Conservation (phyloP, 1,140 invertebrate genomes). For the Drosophila elegans region DNA sequence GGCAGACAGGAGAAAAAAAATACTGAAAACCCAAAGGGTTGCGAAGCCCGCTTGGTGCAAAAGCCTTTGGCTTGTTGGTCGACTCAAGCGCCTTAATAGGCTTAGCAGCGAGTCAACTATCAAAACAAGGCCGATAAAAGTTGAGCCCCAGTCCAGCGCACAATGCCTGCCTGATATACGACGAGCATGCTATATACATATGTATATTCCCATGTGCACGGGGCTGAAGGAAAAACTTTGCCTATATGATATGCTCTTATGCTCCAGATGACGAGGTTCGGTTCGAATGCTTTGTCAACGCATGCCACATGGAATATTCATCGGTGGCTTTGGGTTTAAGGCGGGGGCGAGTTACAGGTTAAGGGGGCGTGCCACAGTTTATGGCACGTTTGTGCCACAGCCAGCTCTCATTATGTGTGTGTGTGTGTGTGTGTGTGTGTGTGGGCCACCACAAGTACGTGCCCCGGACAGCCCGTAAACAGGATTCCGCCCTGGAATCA, state of each 20-base stretch:
- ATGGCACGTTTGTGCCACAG: slow-evolving; percentile 57
- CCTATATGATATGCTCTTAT: slow-evolving; percentile 66
- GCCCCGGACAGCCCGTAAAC: slow-evolving; percentile 36
- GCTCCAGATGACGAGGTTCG: slow-evolving; percentile 63
- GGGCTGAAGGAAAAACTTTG: slow-evolving; percentile 27
- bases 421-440: not conserved
- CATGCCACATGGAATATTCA: slow-evolving; percentile 54
- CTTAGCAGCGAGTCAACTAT: slow-evolving; percentile 78
- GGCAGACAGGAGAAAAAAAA: slow-evolving; percentile 21
- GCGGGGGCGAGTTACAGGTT: not conserved
- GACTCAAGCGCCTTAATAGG: slow-evolving; percentile 76
- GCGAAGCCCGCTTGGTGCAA: slow-evolving; percentile 67
- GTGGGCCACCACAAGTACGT: slow-evolving; percentile 41
- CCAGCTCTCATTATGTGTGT: slow-evolving; percentile 40
- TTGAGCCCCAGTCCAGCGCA: slow-evolving; percentile 35
- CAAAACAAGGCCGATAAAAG: slow-evolving; percentile 79
- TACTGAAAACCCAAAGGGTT: slow-evolving; percentile 15
- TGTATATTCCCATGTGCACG: not conserved
- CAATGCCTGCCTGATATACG: slow-evolving; percentile 18
- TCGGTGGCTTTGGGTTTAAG: not conserved
- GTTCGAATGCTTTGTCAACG: slow-evolving; percentile 70
- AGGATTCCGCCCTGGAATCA: slow-evolving; percentile 23
- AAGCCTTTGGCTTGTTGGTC: slow-evolving; percentile 74
- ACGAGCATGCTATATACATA: not conserved
- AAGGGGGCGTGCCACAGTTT: slow-evolving; percentile 41